Conservation (phyloP, 2,888 invertebrate genomes). For the Argyra leucocephala region DNA sequence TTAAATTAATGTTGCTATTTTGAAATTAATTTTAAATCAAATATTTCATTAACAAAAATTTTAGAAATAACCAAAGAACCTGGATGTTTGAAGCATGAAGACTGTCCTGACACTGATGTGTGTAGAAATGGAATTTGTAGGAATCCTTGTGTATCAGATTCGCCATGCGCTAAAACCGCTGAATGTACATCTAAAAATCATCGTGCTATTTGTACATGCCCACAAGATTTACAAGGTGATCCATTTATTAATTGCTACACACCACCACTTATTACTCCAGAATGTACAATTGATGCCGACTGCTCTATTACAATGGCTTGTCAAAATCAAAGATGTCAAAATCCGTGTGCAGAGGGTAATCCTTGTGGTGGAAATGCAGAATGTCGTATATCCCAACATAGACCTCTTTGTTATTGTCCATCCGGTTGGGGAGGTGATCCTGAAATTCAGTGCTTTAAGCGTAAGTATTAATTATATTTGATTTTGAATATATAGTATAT, state of each 20-base stretch:
- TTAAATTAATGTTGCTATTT: neutral
- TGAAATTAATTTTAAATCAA: neutral
- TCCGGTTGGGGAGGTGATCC: constrained; percentile 82
- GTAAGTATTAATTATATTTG: constrained; percentile 48
- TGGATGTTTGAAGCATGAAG: constrained; percentile 61
- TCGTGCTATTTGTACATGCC: constrained; percentile 67
- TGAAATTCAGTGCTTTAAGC: constrained; percentile 72
- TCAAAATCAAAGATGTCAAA: constrained; percentile 65
- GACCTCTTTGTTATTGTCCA: constrained; percentile 75
- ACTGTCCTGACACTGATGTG: constrained; percentile 62
- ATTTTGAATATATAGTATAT: neutral
- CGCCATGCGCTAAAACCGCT: constrained; percentile 68
- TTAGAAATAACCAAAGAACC: constrained; percentile 41
- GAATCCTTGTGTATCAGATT: constrained; percentile 60
- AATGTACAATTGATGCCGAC: constrained; percentile 64
- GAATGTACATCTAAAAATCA: constrained; percentile 68
- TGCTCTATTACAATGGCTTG: constrained; percentile 72
- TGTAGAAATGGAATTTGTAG: constrained; percentile 65
- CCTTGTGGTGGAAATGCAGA: constrained; percentile 74
- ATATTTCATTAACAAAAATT: neutral
- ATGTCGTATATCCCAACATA: constrained; percentile 66
- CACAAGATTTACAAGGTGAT: constrained; percentile 64
- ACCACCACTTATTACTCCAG: constrained; percentile 47
- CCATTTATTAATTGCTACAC: constrained; percentile 66
- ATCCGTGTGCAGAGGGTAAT: constrained; percentile 66